Conservation (phyloP, 2,888 invertebrate genomes). For the Napeogenes sylphis region DNA sequence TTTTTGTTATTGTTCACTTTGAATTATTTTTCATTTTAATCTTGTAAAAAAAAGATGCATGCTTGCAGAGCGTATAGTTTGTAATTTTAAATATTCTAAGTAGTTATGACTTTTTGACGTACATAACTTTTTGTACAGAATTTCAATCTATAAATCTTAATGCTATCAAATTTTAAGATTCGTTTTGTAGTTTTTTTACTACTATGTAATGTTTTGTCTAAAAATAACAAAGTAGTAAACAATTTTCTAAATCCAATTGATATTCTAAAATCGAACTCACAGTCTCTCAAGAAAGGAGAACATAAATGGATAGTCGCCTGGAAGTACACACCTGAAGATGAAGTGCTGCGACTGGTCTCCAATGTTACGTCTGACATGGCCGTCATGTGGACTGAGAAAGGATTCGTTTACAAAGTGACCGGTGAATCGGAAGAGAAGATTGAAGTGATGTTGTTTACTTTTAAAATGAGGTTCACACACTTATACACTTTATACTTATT, state of each 20-base stretch:
- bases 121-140: too few species aligned
- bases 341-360: conserved; percentile 49
- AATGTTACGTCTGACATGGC: conserved; percentile 53
- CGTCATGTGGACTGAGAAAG: conserved; percentile 53
- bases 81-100: too few species aligned
- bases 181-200: too few species aligned
- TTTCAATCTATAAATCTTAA: too few species aligned
- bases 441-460: conserved; percentile 48
- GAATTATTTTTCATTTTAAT: neutral
- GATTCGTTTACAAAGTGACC: conserved; percentile 53
- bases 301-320: conserved; percentile 59
- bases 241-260: too few species aligned
- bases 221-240: too few species aligned
- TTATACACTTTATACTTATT: neutral
- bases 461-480: conserved; percentile 54
- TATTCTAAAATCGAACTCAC: neutral
- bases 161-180: neutral
- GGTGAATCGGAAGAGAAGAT: conserved; percentile 56
- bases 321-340: conserved; percentile 42
- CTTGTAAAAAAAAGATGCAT: neutral
- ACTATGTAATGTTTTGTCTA: too few species aligned
- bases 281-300: conserved; percentile 59
- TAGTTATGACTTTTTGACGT: too few species aligned
- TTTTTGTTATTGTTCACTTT: neutral
- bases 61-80: too few species aligned